Evolutionary conservation across 92 coral and sea anemone species (phyloP), one percentile per base, ranked within the genome.

Genomic region (Bergia puertoricense): DNA sequence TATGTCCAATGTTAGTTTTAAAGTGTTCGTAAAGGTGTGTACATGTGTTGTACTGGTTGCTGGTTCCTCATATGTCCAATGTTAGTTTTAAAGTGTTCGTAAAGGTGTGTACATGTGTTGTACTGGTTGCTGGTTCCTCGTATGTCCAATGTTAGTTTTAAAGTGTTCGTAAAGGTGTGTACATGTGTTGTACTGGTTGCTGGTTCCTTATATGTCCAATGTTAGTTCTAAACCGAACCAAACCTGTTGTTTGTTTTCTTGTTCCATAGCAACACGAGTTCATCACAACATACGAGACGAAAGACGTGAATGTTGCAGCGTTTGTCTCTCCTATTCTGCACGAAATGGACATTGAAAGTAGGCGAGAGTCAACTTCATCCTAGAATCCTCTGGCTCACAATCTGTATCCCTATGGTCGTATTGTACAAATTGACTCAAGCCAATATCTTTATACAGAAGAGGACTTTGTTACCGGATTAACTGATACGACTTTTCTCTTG

Each of bases 311-410:
- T 74, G 96, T 94, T 13, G 93, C 95, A 18, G 57, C 77, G 18
- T 97, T 96, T 95, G 91, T 93, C 59, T 88, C 85, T 4, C 98
- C 99, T 45, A 91, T 96, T 75, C 92, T 97, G 20, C 50, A 69
- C 51, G 98, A 97, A 83, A 79, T 97, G 84, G 89, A 91, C 16
- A 71, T 48, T 54, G 86, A 85, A 15, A 91, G 86, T 79, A 86
- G 88, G 85, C 87, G 59, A 54, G 46, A 40, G 6, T 41, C 69
- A 2, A 42, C n/a, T 13, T 54, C 81, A 8, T 69, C 65, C 22
- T 76, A 86, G 72, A 76, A 1, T 16, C 14, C n/a, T 74, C 7
- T 30, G 40, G 72, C 66, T 56, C 82, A 15, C 36, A 86, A 37
- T 2, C 71, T 48, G 14, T 77, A n/a, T 69, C 51, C 18, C 37